Evolutionary conservation across 2,113 vertebrate species (phyloP).

Genomic region (Pseudorectes ferrugineus): DNA sequence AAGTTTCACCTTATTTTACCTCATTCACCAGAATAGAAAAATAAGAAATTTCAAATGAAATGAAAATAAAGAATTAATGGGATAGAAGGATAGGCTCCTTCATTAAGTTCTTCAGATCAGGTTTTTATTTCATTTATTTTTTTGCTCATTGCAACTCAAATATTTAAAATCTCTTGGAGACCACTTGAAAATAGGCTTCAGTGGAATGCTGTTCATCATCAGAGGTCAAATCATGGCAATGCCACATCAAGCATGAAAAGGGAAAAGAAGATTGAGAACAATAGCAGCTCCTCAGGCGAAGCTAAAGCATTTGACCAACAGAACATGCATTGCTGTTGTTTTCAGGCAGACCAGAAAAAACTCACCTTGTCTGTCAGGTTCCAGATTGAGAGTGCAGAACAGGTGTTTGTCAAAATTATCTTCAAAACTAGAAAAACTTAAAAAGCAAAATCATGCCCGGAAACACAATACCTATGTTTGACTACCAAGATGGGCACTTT

Average conservation of each 20-base stretch:
- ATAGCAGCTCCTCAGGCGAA: not conserved
- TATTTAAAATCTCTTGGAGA: not conserved
- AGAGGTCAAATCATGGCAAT: not conserved
- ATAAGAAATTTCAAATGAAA: not conserved
- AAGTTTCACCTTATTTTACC: not conserved
- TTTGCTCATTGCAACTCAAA: not conserved
- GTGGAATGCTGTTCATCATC: not conserved
- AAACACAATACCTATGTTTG: not conserved
- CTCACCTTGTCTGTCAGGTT: not conserved
- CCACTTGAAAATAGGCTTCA: not conserved
- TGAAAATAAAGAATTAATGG: not conserved
- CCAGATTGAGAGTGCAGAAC: not conserved
- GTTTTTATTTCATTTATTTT: not conserved
- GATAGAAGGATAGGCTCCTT: not conserved
- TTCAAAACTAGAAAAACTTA: not conserved
- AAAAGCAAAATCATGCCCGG: fast-evolving
- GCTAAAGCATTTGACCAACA: not conserved
- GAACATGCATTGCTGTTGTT: not conserved
- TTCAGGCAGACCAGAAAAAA: not conserved
- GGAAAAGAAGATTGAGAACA: not conserved
- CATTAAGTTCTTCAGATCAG: not conserved
- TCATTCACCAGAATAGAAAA: not conserved
- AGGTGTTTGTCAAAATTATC: not conserved
- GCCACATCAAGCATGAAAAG: not conserved
- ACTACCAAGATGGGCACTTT: not conserved